A percentile compares a stretch with the other conserved stretches of the same genome.
These are phyloP conservation scores for Hesperophylax magnus DNA, from an alignment of 1,140 invertebrate species.

Conservation along the genomic window DNA sequence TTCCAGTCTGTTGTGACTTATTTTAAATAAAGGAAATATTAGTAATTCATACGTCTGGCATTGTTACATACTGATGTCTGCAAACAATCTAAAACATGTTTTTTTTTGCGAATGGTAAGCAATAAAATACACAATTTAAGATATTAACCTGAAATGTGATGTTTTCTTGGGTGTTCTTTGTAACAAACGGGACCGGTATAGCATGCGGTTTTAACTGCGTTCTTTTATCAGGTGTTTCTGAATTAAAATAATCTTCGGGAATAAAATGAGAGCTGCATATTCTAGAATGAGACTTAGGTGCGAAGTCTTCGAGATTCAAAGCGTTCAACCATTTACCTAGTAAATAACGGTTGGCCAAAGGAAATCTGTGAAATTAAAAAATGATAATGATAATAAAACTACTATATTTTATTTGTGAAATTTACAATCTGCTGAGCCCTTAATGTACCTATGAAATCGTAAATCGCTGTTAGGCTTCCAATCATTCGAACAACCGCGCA, in stretches of 20 bases:
- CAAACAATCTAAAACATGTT: too few species aligned
- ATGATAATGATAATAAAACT: background rate
- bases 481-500: constrained; percentile 39
- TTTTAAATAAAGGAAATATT: too few species aligned
- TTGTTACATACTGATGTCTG: too few species aligned
- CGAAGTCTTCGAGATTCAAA: background rate
- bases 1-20: too few species aligned
- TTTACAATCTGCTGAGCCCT: background rate
- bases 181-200: background rate
- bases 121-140: background rate
- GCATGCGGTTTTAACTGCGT: constrained; percentile 26
- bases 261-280: constrained; percentile 38
- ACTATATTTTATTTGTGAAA: background rate
- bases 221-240: constrained; percentile 1
- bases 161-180: background rate
- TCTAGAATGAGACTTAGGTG: constrained; percentile 27
- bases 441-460: constrained; percentile 34
- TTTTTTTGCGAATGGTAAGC: too few species aligned
- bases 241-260: constrained; percentile 10
- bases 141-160: background rate
- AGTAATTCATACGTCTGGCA: too few species aligned
- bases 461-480: constrained; percentile 34
- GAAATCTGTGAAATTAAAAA: constrained; percentile 21
- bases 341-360: constrained; percentile 20
- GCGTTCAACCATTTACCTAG: constrained; percentile 23